A percentile compares a stretch with the other conserved stretches of the same genome.
Evolutionary conservation across 2,797 vertebrate genomes (phyloP).

Genomic region (Centropyge bicolor): DNA sequence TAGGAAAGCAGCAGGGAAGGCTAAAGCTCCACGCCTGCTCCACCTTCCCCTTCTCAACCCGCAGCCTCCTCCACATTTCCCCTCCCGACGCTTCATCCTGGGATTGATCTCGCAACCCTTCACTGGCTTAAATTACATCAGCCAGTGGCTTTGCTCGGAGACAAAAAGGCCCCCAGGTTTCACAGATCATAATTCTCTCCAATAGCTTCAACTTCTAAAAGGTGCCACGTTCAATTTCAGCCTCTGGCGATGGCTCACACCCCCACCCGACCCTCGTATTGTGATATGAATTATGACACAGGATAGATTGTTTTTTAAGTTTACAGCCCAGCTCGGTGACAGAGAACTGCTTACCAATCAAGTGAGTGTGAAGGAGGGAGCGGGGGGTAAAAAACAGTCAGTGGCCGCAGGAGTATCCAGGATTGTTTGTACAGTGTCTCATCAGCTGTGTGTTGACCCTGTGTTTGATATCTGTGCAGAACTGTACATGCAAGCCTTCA

Average conservation of each 20-base stretch:
- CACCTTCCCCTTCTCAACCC: constrained; percentile 61
- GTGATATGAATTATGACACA: constrained; percentile 80
- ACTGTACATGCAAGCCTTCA: not conserved
- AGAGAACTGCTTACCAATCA: constrained; percentile 71
- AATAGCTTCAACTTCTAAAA: constrained; percentile 77
- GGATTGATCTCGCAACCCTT: constrained; percentile 78
- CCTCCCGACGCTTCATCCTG: constrained; percentile 55
- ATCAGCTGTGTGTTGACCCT: not conserved
- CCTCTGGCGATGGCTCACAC: constrained; percentile 55
- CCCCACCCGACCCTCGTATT: constrained; percentile 40
- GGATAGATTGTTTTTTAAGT: constrained; percentile 76
- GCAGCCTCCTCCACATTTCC: constrained; percentile 30
- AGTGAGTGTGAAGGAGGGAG: constrained; percentile 37
- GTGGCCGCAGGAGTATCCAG: not conserved
- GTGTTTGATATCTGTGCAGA: not conserved
- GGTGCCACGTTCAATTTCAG: constrained; percentile 81
- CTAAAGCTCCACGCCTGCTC: constrained; percentile 59
- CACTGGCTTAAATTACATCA: constrained; percentile 80
- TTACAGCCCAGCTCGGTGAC: constrained; percentile 67
- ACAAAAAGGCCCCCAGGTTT: constrained; percentile 71
- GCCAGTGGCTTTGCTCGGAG: constrained; percentile 67
- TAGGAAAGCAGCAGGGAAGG: constrained; percentile 68
- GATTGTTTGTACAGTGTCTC: constrained; percentile 19
- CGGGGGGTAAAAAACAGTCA: constrained; percentile 26
- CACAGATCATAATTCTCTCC: constrained; percentile 80